These are phyloP conservation scores for Empidonax traillii DNA, from an alignment of 2,113 vertebrate species.

Conservation along the genomic window DNA sequence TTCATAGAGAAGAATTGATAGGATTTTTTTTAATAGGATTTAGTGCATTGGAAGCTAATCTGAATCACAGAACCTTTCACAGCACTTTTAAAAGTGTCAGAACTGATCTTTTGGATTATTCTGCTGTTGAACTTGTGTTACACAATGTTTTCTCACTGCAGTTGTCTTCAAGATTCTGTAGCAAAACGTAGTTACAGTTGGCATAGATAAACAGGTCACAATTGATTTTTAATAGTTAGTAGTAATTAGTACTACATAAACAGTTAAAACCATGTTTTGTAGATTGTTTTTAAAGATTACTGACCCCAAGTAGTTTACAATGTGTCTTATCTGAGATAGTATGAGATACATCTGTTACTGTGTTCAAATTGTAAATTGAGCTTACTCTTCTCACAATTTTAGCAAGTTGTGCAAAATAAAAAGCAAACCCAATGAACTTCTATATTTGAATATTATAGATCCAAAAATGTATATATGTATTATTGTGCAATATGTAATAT, in stretches of 20 bases:
- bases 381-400: neutral
- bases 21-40: neutral
- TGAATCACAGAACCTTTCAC: neutral
- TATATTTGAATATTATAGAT: neutral
- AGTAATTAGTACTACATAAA: neutral
- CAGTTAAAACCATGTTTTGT: neutral
- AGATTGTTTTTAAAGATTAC: neutral
- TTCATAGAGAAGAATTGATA: neutral
- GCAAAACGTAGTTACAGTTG: neutral
- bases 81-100: neutral
- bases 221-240: neutral
- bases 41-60: neutral
- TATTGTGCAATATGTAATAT: no score
- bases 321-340: rapidly evolving
- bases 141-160: neutral
- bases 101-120: neutral
- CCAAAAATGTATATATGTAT: neutral
- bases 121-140: neutral
- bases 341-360: neutral
- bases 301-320: rapidly evolving
- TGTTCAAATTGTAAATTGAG: neutral
- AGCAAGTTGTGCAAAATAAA: neutral
- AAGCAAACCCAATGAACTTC: neutral
- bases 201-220: neutral
- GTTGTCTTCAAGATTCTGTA: neutral